Evolutionary conservation across 2,797 vertebrate species (phyloP), one percentile per base, ranked within the genome.

Genomic region (Bryconaethiops microstoma): DNA sequence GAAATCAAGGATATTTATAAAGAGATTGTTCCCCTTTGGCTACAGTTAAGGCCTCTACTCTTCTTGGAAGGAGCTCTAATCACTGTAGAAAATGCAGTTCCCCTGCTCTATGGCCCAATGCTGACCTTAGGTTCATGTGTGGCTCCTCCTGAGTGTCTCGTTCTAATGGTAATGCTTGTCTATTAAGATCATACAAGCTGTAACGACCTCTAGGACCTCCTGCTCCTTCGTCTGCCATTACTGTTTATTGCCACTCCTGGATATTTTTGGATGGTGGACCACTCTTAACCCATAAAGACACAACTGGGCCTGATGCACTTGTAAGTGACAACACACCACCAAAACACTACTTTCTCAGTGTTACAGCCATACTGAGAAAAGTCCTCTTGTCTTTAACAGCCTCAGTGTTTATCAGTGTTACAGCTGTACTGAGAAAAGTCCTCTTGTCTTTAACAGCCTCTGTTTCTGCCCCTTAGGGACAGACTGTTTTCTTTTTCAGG

Each of bases 401-500:
- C 35, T 65, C 1, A 40, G 63, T 19, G 7, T 62, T 8, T 13
- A 62, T 17, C 39, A 10, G 6, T 9, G 35, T 19, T 42, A 67
- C 21, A 63, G 29, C 55, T 5, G 60, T 35, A 35, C 35, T 35
- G 35, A 35, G 29, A 19, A 19, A 40, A 40, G 7, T 40, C 2
- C 1, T 9, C 9, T 40, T 65, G 16, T 25, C 60, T 6, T 63
- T 63, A 29, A 35, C 60, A 63, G 25, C 25, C 29, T 40, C 35
- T 63, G 67, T 73, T 73, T 39, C 23, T 29, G 39, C n/a, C 16
- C 13, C 16, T 69, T 40, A 69, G 50, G 40, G n/a, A 67, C 14
- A 67, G 57, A 13, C 17, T n/a, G 42, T 77, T 79, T 74, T 75
- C 59, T 59, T 29, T 77, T 52, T 35, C 50, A 72, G 35, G 54